Evolutionary conservation across 2,113 vertebrate genomes (phyloP), one percentile per base, ranked within the genome.

Genomic region (Amia ocellicauda): DNA sequence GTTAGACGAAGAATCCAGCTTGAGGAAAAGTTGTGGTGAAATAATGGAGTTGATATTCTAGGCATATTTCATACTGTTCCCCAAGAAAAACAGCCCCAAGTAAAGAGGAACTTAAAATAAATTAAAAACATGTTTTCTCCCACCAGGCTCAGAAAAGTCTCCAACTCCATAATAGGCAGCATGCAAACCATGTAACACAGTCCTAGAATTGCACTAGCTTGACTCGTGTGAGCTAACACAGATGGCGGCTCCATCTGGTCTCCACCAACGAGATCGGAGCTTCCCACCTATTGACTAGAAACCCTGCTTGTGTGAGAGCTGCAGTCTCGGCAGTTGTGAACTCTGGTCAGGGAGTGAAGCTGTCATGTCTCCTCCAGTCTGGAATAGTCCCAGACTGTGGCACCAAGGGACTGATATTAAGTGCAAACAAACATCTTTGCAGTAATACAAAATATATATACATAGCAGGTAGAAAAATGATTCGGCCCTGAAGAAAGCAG

Each of bases 331-430:
- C n/a, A n/a, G n/a, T n/a, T 50, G 50, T 68, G 64, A 27, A 68
- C 64, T 43, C 60, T 27, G 66, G 24, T 47, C 67, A 76, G 78
- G 72, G 80, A 76, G 74, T 75, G 51, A 22, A 57, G 67, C 65
- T 74, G 72, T 74, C 76, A 74, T 79, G 83, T 76, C 79, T 74
- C 69, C 58, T 64, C 64, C 68, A 61, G 42, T 11, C 70, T 70
- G 69, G 72, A 60, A 68, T 68, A 65, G 56, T 24, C 66, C 66
- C 72, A 63, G 63, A 57, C 64, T 63, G 11, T 51, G 67, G 55
- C 52, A 59, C 43, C 20, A 68, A 66, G 64, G 50, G 51, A 52
- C 29, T 43, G 19, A 58, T 51, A 45, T 52, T 10, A 56, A 28
- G 17, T 56, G 24, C 28, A 56, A 54, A 36, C 31, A 36, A n/a